A percentile compares a stretch with the other conserved stretches of the same genome.
Conservation (phyloP, 2,797 vertebrate species). For the Psittacula echo region DNA sequence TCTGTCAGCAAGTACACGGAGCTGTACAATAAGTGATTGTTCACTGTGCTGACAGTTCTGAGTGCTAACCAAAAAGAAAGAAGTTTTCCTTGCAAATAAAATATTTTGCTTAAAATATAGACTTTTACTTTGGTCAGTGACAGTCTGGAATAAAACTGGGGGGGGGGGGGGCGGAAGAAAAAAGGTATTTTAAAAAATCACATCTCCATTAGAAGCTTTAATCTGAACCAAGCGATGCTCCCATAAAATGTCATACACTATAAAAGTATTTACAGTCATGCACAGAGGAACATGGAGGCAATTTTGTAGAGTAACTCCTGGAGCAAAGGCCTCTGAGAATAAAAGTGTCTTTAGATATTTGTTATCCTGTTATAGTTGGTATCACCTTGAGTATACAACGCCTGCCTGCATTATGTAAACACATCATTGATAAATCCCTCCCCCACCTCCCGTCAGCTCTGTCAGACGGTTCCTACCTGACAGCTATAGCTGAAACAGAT, state of each 20-base stretch:
- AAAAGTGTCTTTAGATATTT: constrained; percentile 68
- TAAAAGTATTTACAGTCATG: constrained; percentile 11
- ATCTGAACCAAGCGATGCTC: not conserved
- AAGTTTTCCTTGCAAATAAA: not conserved
- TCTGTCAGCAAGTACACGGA: not conserved
- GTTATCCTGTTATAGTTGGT: constrained; percentile 55
- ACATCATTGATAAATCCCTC: constrained; percentile 68
- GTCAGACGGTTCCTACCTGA: constrained; percentile 54
- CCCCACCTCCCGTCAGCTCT: constrained; percentile 46
- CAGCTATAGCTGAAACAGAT: constrained; percentile 69
- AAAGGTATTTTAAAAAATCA: not conserved
- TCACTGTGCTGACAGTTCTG: not conserved
- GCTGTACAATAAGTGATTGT: not conserved
- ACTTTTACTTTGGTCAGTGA: not conserved
- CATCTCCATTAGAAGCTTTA: constrained; percentile 18
- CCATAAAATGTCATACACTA: constrained; percentile 9
- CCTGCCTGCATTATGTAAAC: constrained; percentile 71
- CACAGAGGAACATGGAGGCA: constrained; percentile 29
- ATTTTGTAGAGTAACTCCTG: constrained; percentile 60
- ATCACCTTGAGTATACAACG: constrained; percentile 65
- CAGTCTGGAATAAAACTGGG: not conserved
- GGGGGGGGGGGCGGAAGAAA: not conserved
- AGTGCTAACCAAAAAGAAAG: not conserved
- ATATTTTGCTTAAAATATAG: not conserved
- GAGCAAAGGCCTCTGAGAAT: constrained; percentile 70